Evolutionary conservation across 1,140 invertebrate genomes (phyloP), one percentile per base, ranked within the genome.

Genomic region (Cydia fagiglandana): DNA sequence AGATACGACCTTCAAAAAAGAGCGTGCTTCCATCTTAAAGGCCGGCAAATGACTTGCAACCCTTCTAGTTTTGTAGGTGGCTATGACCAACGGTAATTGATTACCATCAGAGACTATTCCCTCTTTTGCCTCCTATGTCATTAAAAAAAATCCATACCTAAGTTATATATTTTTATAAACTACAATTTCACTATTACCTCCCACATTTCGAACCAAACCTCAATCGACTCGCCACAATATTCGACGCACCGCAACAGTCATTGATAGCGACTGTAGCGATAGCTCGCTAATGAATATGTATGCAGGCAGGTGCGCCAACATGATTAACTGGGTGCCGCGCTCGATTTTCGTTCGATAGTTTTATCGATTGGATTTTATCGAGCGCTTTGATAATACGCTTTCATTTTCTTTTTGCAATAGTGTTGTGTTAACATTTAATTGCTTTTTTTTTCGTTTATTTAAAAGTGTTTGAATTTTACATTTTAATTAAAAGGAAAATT

Each of bases 261-360:
- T 87, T 82, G 87, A 89, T 88, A 89, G 82, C 83, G 86, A 87
- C 84, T 85, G 85, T 77, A 78, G 80, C 83, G 87, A 89, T 89
- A 89, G 45, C 82, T 75, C 78, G 74, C 77, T 90, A 89, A 91
- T 91, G 88, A 91, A 90, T 90, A 90, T 91, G 88, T 89, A 91
- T 90, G 83, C 77, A 79, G 81, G 88, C 88, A 90, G 87, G 90
- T 90, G 88, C 83, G 81, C 73, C 77, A 77, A 80, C 86, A 88
- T 91, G 89, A 92, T 91, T 87, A 90, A 92, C 83, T 89, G 85
- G 84, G 87, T 90, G 88, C 90, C 86, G 85, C 85, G 81, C 79
- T 89, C 87, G 84, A 90, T 91, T 89, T 90, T 89, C 86, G 87
- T 84, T 80, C 84, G 82, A 89, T 84, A 75, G 34, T 41, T 75